These are phyloP conservation scores for Clanis bilineata DNA, from an alignment of 2,888 invertebrate species.

Conservation along the genomic window DNA sequence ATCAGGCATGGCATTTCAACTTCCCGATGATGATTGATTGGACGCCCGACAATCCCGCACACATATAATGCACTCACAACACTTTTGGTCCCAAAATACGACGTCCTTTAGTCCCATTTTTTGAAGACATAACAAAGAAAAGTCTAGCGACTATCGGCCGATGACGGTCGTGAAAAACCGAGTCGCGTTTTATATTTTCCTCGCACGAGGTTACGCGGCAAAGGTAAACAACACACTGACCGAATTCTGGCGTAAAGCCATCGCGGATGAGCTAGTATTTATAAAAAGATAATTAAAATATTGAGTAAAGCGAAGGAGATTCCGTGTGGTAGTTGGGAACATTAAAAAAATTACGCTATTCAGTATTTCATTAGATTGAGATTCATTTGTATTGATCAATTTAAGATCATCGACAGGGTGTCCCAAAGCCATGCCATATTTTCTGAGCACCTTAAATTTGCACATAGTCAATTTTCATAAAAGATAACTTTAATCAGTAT, in stretches of 20 bases:
- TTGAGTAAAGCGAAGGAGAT: conserved; percentile 20
- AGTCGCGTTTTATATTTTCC: not conserved
- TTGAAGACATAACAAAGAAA: not conserved
- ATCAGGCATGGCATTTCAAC: not conserved
- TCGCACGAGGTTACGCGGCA: conserved; percentile 18
- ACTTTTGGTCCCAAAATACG: conserved; percentile 13
- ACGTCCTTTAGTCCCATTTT: conserved; percentile 1
- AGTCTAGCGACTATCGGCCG: not conserved
- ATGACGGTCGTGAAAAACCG: not conserved
- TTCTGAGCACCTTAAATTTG: too few species aligned
- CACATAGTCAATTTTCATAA: too few species aligned
- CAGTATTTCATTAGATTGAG: not conserved
- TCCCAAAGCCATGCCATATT: too few species aligned
- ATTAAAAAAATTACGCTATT: not conserved
- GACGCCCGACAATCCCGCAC: not conserved
- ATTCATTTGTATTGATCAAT: not conserved
- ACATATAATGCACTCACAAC: conserved; percentile 14
- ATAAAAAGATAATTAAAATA: conserved; percentile 44
- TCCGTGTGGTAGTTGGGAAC: not conserved
- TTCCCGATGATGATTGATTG: conserved; percentile 5
- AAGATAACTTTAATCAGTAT: too few species aligned
- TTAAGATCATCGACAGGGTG: not conserved
- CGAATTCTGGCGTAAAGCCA: conserved; percentile 59
- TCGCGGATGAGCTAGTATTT: conserved; percentile 45
- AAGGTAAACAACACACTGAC: conserved; percentile 58